Base-by-base conservation (phyloP, 2,888 invertebrate species). In the Himalopsyche tibetana region DNA sequence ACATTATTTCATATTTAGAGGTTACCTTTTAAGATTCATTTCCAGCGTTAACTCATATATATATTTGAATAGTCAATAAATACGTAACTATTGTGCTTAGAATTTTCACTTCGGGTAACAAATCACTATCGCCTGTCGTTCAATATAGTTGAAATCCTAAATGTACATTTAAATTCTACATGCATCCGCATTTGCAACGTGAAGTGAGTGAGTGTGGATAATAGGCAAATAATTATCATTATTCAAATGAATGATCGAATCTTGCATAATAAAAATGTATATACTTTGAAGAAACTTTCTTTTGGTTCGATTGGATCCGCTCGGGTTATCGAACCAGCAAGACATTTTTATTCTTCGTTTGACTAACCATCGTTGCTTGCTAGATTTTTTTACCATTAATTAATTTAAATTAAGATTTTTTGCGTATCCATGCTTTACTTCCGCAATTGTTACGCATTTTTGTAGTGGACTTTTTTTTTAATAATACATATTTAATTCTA, bases 241-340 rank as follows among this genome's bases (percentile, higher is more conserved):
- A 74, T 74, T 74, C 74, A 74, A 74, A 74, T 74, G 74, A 74
- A 74, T 38, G 38, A 74, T 74, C 74, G 11, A 74, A 74, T 74
- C 74, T 74, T 74, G 74, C 74, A 74, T 74, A 74, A 74, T 74
- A 28, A 28, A 69, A 69, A 69, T 69, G 69, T 28, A 69, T 69
- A 36, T 36, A 36, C 51, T 12, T n/a, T 74, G 38, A 36, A 28
- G 69, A 36, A 69, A 74, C 74, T 74, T 74, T 74, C 74, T 74
- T 74, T 74, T 74, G 28, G 74, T 74, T 74, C 74, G 15, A 74
- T 74, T 36, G 38, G 74, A 74, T 74, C 36, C 74, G 74, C 74
- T 38, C 74, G 74, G 74, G 74, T 74, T 74, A 74, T 74, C 74
- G 74, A 74, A 74, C 74, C 74, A 12, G 15, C 12, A 36, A 74